These are phyloP conservation scores for Napeogenes sylphis DNA, from an alignment of 2,888 invertebrate species.

Conservation along the genomic window DNA sequence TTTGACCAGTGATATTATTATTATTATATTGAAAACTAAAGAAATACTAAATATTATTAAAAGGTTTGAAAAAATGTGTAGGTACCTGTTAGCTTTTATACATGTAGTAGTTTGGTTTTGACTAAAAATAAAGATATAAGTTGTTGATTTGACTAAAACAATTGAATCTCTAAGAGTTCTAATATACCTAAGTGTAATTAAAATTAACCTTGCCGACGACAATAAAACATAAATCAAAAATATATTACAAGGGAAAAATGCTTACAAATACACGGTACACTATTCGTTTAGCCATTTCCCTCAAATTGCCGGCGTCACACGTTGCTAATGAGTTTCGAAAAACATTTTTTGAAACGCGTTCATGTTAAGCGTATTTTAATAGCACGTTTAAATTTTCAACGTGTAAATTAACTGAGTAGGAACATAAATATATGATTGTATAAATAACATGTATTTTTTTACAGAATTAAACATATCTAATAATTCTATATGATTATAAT, in stretches of 20 bases:
- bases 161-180: no score
- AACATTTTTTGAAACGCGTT: constrained; percentile 29
- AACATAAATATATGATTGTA: not conserved
- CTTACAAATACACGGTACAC: constrained; percentile 11
- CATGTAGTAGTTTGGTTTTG: no score
- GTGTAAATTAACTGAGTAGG: not conserved
- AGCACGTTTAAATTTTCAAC: constrained; percentile 10
- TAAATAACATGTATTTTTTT: no score
- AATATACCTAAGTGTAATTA: not conserved
- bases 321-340: constrained; percentile 33
- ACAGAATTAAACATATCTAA: no score
- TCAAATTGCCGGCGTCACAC: constrained; percentile 26
- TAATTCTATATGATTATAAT: no score
- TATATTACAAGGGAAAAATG: constrained; percentile 9
- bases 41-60: no score
- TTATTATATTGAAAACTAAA: no score
- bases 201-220: constrained; percentile 5
- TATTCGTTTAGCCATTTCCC: constrained; percentile 26
- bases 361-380: constrained; percentile 31
- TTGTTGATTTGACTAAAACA: no score
- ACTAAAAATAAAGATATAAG: no score
- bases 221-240: constrained; percentile 13
- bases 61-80: no score
- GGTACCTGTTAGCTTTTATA: no score
- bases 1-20: no score